These are phyloP conservation scores for Sitophilus oryzae DNA, from an alignment of 1,140 invertebrate genomes.

Conservation along the genomic window DNA sequence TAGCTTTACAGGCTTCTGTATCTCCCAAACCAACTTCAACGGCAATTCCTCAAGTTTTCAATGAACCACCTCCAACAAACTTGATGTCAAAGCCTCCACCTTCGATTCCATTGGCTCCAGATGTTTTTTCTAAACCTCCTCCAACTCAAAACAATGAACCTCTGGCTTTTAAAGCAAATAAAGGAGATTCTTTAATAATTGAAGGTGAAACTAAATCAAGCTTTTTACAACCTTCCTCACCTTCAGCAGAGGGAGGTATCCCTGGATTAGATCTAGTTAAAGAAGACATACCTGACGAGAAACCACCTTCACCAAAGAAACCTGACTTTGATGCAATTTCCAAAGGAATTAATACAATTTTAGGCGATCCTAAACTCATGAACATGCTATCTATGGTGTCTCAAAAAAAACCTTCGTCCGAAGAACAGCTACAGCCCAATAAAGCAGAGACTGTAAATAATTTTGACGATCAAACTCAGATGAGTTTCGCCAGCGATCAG, in stretches of 20 bases:
- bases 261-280: slow-evolving; percentile 60
- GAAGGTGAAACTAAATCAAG: slow-evolving; percentile 2
- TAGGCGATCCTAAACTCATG: slow-evolving; percentile 55
- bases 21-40: slow-evolving; percentile 1
- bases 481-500: slow-evolving; percentile 33
- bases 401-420: slow-evolving; percentile 24
- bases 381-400: slow-evolving; percentile 52
- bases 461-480: slow-evolving; percentile 38
- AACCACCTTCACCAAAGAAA: slow-evolving; percentile 21
- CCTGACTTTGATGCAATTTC: slow-evolving; percentile 54
- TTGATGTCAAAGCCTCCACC: slow-evolving; percentile 3
- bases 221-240: slow-evolving; percentile 29
- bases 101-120: neutral
- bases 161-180: slow-evolving; percentile 27
- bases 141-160: slow-evolving; percentile 36
- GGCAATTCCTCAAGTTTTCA: slow-evolving; percentile 16
- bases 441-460: slow-evolving; percentile 31
- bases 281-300: slow-evolving; percentile 5
- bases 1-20: slow-evolving; percentile 33
- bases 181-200: no score
- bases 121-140: slow-evolving; percentile 31
- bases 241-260: slow-evolving; percentile 47
- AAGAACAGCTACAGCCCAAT: slow-evolving; percentile 10
- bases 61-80: slow-evolving; percentile 4
- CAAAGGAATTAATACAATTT: slow-evolving; percentile 53